A percentile compares a stretch with the other conserved stretches of the same genome.
Conservation (phyloP, 2,113 vertebrate species). For the Malurus cyaneus region DNA sequence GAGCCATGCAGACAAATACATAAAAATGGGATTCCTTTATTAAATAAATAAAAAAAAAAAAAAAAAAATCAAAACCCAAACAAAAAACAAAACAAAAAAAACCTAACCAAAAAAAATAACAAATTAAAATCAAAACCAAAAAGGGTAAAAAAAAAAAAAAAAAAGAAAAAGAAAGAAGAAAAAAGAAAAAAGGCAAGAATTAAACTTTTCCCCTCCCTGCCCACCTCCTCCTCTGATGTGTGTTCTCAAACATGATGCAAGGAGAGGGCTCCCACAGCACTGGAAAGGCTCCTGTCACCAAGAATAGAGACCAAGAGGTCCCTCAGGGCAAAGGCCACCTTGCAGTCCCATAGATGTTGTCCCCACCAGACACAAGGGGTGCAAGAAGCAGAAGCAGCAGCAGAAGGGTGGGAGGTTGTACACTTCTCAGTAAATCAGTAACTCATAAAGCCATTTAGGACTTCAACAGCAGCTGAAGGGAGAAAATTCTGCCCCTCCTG, state of each 20-base stretch:
- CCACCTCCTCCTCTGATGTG: fast-evolving
- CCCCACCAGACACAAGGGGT: not conserved
- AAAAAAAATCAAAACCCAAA: no score
- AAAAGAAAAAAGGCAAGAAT: not conserved
- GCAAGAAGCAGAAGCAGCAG: not conserved
- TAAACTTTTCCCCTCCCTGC: not conserved
- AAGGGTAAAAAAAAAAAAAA: not conserved
- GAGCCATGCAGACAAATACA: not conserved
- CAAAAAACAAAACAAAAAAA: no score
- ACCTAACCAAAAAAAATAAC: no score
- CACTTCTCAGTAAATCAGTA: not conserved
- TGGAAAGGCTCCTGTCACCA: not conserved
- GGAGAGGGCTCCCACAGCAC: not conserved
- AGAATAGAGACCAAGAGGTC: not conserved
- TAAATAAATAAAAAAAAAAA: not conserved
- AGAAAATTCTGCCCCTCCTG: not conserved
- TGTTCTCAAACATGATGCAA: not conserved
- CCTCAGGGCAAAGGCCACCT: not conserved
- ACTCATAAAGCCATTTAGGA: not conserved
- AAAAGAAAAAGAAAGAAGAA: no score
- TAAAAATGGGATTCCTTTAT: not conserved
- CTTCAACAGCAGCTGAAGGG: not conserved
- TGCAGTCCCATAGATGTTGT: not conserved
- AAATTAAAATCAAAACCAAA: no score
- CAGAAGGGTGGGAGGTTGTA: not conserved